Evolutionary conservation across 2,113 vertebrate genomes (phyloP).

Genomic region (Corythornis cristatus): DNA sequence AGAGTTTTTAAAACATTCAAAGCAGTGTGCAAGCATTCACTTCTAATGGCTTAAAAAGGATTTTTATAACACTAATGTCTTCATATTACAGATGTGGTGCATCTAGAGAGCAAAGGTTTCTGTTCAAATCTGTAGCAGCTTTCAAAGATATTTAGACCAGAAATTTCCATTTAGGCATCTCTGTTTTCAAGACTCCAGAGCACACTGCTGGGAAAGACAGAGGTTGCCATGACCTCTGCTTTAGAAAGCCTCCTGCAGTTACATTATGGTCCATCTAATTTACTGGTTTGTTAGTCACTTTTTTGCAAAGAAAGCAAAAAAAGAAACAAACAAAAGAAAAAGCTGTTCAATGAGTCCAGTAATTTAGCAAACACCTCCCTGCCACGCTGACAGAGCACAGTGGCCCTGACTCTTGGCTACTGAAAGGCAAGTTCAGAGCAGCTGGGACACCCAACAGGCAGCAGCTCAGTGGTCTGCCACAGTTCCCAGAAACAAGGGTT

Average conservation of each 20-base stretch:
- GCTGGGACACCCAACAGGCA: neutral
- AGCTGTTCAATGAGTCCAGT: neutral
- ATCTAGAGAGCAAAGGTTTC: neutral
- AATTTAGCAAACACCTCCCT: neutral
- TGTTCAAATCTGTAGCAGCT: neutral
- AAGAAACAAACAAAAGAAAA: neutral
- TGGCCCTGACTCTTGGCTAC: neutral
- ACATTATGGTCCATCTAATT: neutral
- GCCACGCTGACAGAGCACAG: neutral
- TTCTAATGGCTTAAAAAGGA: constrained; percentile 40
- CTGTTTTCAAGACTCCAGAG: neutral
- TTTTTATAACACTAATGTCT: constrained; percentile 29
- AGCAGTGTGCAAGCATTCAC: neutral
- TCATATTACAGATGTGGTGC: neutral
- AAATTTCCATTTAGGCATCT: constrained; percentile 35
- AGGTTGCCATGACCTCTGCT: neutral
- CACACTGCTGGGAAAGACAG: neutral
- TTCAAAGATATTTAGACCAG: neutral
- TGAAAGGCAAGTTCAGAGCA: neutral
- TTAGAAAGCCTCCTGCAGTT: neutral
- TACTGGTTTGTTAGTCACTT: neutral
- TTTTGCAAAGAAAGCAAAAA: neutral
- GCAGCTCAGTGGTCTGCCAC: neutral
- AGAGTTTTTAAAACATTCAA: constrained; percentile 46
- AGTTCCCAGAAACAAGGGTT: neutral